These are phyloP conservation scores for Anadara kagoshimensis DNA, from an alignment of 1,140 invertebrate species.

Conservation along the genomic window DNA sequence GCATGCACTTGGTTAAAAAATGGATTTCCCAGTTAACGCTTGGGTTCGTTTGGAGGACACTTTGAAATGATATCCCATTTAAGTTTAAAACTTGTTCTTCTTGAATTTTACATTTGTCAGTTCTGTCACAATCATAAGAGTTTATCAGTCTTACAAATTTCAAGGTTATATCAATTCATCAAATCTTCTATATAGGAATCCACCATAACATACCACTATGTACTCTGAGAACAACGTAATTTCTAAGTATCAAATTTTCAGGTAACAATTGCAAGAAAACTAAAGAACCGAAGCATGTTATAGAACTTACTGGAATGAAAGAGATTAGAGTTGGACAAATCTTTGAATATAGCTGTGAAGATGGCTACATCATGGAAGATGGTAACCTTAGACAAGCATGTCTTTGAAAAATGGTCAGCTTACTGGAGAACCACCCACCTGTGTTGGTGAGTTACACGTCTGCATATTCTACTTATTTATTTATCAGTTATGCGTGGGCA, in stretches of 20 bases:
- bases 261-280: constrained; percentile 2
- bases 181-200: neutral
- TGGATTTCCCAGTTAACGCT: too few species aligned
- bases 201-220: neutral
- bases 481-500: neutral
- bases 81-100: too few species aligned
- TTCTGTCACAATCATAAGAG: too few species aligned
- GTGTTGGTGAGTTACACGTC: constrained; percentile 14
- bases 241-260: neutral
- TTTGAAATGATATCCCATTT: too few species aligned
- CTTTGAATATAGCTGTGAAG: constrained; percentile 24
- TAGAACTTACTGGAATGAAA: neutral
- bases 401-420: neutral
- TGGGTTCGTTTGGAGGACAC: too few species aligned
- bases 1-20: too few species aligned
- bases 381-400: constrained; percentile 22
- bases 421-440: constrained; percentile 6
- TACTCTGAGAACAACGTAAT: too few species aligned
- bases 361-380: neutral
- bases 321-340: constrained; percentile 1
- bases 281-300: neutral
- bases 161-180: neutral
- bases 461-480: neutral
- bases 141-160: neutral
- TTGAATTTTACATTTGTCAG: too few species aligned